phyloP scores from a whole-genome alignment of 2,797 vertebrate genomes.

The Diceros bicornis region DNA sequence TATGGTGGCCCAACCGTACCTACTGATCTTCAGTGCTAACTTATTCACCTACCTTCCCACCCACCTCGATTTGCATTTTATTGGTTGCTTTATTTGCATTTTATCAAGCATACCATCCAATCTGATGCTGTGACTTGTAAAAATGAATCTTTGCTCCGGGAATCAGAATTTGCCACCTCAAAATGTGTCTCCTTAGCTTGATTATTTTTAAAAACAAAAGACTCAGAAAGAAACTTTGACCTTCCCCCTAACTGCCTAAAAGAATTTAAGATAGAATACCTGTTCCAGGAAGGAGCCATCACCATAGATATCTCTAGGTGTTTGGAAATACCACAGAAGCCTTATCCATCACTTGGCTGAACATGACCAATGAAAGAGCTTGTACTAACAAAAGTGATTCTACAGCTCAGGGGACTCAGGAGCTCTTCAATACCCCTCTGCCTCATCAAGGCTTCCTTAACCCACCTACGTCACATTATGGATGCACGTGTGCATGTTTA shows the following conservation, averaged over 20 bases:
- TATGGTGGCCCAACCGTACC: not conserved
- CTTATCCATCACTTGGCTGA: not conserved
- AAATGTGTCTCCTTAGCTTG: too few relatives aligned
- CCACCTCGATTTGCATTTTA: not conserved
- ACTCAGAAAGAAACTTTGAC: too few relatives aligned
- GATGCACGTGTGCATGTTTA: not conserved
- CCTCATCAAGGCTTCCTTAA: not conserved
- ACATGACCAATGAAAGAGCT: not conserved
- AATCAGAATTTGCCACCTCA: too few relatives aligned
- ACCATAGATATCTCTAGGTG: too few relatives aligned
- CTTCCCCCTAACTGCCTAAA: too few relatives aligned
- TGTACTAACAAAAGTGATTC: not conserved
- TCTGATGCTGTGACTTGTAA: not conserved
- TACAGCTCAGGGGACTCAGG: not conserved
- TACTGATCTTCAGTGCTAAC: not conserved
- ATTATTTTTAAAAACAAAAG: too few relatives aligned
- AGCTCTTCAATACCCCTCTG: not conserved
- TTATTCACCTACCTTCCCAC: not conserved
- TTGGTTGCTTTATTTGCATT: not conserved
- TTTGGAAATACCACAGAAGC: not conserved
- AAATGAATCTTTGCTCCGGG: not conserved
- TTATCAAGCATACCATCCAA: not conserved
- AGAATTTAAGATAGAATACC: too few relatives aligned
- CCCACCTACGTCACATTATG: rapidly evolving
- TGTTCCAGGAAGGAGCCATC: too few relatives aligned